phyloP scores from a whole-genome alignment of 2,797 vertebrate genomes.

The Discoglossus pictus region DNA sequence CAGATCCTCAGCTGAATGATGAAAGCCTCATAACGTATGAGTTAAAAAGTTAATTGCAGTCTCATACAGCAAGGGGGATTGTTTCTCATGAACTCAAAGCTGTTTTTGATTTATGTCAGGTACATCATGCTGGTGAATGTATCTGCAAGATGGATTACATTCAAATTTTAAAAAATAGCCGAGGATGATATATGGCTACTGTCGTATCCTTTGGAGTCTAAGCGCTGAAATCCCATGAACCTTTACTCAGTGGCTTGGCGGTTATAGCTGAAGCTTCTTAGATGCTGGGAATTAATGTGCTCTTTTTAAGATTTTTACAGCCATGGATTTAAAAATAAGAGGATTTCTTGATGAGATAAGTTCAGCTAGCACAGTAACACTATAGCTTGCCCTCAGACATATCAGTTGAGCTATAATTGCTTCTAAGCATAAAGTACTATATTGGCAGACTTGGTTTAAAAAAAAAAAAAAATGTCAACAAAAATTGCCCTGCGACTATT shows the following conservation, averaged over 20 bases:
- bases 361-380: slow-evolving; percentile 19
- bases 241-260: slow-evolving; percentile 32
- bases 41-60: slow-evolving; percentile 51
- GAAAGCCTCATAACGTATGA: slow-evolving; percentile 21
- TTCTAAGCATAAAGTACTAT: not conserved
- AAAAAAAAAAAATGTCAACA: slow-evolving; percentile 42
- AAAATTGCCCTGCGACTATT: slow-evolving; percentile 49
- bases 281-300: slow-evolving; percentile 56
- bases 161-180: slow-evolving; percentile 40
- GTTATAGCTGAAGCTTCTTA: slow-evolving; percentile 53
- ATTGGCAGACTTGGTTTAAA: not conserved
- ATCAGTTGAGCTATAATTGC: slow-evolving; percentile 48
- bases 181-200: not conserved
- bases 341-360: slow-evolving; percentile 49
- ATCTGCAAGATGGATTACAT: slow-evolving; percentile 51
- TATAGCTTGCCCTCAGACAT: slow-evolving; percentile 50
- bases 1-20: slow-evolving; percentile 31
- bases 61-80: slow-evolving; percentile 42
- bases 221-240: slow-evolving; percentile 48
- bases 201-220: slow-evolving; percentile 4
- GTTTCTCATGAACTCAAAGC: slow-evolving; percentile 45
- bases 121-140: slow-evolving; percentile 42
- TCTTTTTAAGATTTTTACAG: slow-evolving; percentile 49
- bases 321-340: slow-evolving; percentile 57
- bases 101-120: slow-evolving; percentile 48